phyloP scores from a whole-genome alignment of 1,140 invertebrate genomes.

The Drosophila elegans region DNA sequence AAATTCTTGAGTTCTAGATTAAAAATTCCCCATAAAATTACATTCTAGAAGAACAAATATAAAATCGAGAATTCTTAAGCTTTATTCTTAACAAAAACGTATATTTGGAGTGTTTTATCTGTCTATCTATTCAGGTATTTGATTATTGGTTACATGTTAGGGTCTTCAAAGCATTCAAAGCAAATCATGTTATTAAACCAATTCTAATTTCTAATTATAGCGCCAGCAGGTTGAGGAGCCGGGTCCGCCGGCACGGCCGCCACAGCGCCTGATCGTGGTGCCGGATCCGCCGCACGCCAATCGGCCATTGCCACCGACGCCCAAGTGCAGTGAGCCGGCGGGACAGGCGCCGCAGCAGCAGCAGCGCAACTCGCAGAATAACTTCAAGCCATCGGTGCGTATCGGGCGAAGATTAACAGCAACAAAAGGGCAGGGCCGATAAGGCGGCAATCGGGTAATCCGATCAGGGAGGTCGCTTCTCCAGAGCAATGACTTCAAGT shows the following conservation, averaged over 20 bases:
- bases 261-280: constrained; percentile 94
- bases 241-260: constrained; percentile 92
- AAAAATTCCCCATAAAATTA: too few species aligned
- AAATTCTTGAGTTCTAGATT: too few species aligned
- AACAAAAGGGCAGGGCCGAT: constrained; percentile 27
- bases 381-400: constrained; percentile 93
- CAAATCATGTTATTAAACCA: not conserved
- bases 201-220: constrained; percentile 72
- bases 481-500: constrained; percentile 28
- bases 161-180: too few species aligned
- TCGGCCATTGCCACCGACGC: constrained; percentile 94
- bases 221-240: constrained; percentile 89
- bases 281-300: constrained; percentile 87
- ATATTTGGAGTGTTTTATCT: too few species aligned
- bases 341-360: constrained; percentile 87
- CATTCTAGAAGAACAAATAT: too few species aligned
- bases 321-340: constrained; percentile 85
- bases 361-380: constrained; percentile 91
- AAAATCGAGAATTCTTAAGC: too few species aligned
- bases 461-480: constrained; percentile 31
- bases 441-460: constrained; percentile 21
- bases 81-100: too few species aligned
- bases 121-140: too few species aligned
- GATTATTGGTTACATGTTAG: too few species aligned
- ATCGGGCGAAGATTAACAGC: constrained; percentile 32